phyloP scores from a whole-genome alignment of 2,888 invertebrate species.

The Meteorus colon region DNA sequence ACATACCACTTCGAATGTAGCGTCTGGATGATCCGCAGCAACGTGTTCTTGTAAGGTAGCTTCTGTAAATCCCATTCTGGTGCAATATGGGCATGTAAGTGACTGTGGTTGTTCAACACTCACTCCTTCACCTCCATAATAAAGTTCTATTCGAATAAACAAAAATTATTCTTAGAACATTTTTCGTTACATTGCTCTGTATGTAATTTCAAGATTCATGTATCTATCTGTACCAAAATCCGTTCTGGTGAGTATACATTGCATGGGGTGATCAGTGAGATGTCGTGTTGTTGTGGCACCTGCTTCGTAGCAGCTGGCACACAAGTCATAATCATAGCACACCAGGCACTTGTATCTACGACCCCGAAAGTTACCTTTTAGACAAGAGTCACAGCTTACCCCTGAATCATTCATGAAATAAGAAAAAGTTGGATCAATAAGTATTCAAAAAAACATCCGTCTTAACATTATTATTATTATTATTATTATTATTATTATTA shows the following conservation, averaged over 20 bases:
- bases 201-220: too few relatives aligned
- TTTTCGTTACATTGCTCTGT: too few relatives aligned
- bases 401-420: conserved; percentile 78
- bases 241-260: conserved; percentile 96
- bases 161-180: too few relatives aligned
- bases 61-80: conserved; percentile 96
- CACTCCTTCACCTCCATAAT: conserved; percentile 95
- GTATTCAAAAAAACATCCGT: background rate
- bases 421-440: background rate
- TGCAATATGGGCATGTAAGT: conserved; percentile 98
- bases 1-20: conserved; percentile 89
- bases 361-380: conserved; percentile 97
- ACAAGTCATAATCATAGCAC: conserved; percentile 99
- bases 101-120: conserved; percentile 95
- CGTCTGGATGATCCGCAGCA: conserved; percentile 92
- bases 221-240: conserved; percentile 85
- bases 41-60: conserved; percentile 93
- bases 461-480: too few relatives aligned
- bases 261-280: conserved; percentile 98
- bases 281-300: conserved; percentile 94
- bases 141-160: conserved; percentile 80
- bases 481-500: too few relatives aligned
- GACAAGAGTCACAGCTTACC: conserved; percentile 99
- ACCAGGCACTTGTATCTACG: conserved; percentile 99
- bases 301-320: conserved; percentile 95